Conservation (phyloP, 2,113 vertebrate species). For the Sebastes schlegelii region DNA sequence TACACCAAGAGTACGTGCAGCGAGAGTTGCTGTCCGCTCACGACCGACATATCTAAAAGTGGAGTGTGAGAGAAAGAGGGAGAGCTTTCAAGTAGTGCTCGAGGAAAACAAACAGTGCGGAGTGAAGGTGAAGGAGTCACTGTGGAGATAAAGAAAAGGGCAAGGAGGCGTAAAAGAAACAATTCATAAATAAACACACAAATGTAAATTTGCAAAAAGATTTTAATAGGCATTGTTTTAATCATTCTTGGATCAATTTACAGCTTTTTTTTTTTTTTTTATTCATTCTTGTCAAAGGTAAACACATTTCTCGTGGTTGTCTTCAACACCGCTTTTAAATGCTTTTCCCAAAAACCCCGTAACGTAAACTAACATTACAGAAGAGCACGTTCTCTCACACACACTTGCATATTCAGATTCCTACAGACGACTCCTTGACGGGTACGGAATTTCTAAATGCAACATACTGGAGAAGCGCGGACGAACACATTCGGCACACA, state of each 20-base stretch:
- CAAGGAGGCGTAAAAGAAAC: neutral
- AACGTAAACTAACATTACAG: constrained; percentile 73
- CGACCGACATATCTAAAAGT: constrained; percentile 30
- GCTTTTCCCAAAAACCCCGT: constrained; percentile 66
- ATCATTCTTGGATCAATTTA: constrained; percentile 82
- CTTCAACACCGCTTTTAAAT: constrained; percentile 78
- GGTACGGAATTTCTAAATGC: constrained; percentile 83
- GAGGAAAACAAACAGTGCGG: constrained; percentile 55
- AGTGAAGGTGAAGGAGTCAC: constrained; percentile 49
- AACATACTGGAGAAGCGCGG: constrained; percentile 79
- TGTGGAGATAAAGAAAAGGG: constrained; percentile 33
- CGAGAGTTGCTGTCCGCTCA: constrained; percentile 31
- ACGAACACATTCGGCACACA: constrained; percentile 77
- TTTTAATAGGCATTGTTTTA: constrained; percentile 81
- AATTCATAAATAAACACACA: constrained; percentile 19
- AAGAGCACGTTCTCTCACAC: constrained; percentile 73
- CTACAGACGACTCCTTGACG: constrained; percentile 81
- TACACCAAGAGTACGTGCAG: constrained; percentile 29
- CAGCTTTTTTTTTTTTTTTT: constrained; percentile 70
- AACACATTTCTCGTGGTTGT: constrained; percentile 79
- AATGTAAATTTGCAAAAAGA: constrained; percentile 78
- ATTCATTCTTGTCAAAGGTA: constrained; percentile 78
- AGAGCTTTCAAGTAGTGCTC: constrained; percentile 31
- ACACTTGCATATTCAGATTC: constrained; percentile 83
- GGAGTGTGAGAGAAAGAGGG: constrained; percentile 18